Evolutionary conservation across 2,113 vertebrate species (phyloP), one percentile per base, ranked within the genome.

Genomic region (Antidorcas marsupialis): DNA sequence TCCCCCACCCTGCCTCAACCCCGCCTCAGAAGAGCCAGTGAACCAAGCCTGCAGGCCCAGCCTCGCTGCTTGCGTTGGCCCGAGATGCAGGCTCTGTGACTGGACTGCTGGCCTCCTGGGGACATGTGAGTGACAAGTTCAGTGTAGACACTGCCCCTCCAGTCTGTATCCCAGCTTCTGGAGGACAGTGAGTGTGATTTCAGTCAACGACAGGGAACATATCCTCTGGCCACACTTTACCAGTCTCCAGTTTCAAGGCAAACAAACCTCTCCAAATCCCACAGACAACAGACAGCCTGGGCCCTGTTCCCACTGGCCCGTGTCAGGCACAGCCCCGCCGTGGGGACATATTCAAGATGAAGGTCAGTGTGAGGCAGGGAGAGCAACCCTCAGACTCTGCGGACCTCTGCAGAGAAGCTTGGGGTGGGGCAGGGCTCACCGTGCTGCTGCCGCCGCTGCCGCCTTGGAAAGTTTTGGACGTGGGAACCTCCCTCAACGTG

Each of bases 51-150:
- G 2, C 7, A 5, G 52, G 12, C 23, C n/a, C 3, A 43, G 10
- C 13, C 59, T 59, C 1, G 0, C 36, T 14, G 16, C 33, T 21
- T 10, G 12, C 27, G 19, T 45, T 7, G 55, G 50, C 23, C 12
- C 0, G 0, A 45, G 45, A 15, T 10, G 21, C 21, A 7, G 67
- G 13, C n/a, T 13, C 15, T 14, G 2, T 4, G 19, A n/a, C 45
- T 53, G 33, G 47, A 28, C 16, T 6, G 1, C 15, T 3, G 3
- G 25, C 11, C 6, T 23, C 8, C 0, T 17, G 25, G 79, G 21
- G 33, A 36, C 7, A 6, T n/a, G 47, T 21, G 3, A 0, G 0
- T 19, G n/a, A 53, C 13, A 25, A 47, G 53, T 50, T 79, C 25
- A 13, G 14, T 47, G 30, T 7, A 55, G 21, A 93, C 87, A 50